Conservation (phyloP, 2,797 vertebrate genomes). For the Crotalus adamanteus region DNA sequence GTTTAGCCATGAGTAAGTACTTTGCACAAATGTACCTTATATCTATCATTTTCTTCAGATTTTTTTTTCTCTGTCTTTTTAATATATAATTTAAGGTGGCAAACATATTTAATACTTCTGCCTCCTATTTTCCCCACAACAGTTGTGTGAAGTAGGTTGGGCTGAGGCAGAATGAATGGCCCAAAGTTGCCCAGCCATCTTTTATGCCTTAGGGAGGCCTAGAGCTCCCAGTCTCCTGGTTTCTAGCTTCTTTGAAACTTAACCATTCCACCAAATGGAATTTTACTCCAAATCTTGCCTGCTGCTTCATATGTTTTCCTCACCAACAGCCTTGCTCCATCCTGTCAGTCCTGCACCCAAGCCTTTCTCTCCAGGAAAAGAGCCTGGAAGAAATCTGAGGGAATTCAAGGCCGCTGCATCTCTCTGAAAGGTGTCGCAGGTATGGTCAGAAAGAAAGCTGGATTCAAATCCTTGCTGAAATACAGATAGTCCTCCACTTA, state of each 20-base stretch:
- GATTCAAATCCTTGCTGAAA: background rate
- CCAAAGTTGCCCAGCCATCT: background rate
- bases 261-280: background rate
- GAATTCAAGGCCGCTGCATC: background rate
- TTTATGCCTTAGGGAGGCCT: background rate
- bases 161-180: background rate
- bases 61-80: background rate
- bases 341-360: background rate
- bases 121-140: background rate
- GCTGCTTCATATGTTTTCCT: background rate
- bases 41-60: background rate
- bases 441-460: background rate
- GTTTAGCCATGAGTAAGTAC: background rate
- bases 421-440: background rate
- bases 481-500: background rate
- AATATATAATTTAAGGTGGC: background rate
- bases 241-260: background rate
- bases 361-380: background rate
- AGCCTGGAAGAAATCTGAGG: background rate
- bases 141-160: background rate
- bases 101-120: background rate
- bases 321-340: background rate
- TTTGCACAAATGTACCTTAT: background rate
- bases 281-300: background rate
- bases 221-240: background rate